A percentile compares a stretch with the other conserved stretches of the same genome.
Conservation (phyloP, 2,888 invertebrate species). For the Drosophila kanekoi region DNA sequence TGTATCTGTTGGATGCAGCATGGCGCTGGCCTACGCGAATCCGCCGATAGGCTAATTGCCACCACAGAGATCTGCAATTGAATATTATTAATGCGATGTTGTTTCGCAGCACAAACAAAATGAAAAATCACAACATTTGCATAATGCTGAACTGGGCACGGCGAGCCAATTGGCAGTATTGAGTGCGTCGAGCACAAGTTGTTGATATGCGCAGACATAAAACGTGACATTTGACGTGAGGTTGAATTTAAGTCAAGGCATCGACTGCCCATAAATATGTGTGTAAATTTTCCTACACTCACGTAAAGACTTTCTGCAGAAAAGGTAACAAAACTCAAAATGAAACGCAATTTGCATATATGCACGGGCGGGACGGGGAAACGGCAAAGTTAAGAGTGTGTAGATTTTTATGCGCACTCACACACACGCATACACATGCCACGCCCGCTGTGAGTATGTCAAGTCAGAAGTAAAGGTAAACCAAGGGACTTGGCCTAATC, state of each 20-base stretch:
- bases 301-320: constrained; percentile 16
- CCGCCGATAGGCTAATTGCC: constrained; percentile 30
- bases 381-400: constrained; percentile 23
- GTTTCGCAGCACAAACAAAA: constrained; percentile 45
- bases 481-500: constrained; percentile 71
- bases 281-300: neutral
- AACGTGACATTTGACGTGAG: constrained; percentile 77
- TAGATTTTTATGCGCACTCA: constrained; percentile 61
- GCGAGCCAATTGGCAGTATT: constrained; percentile 11
- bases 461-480: constrained; percentile 55
- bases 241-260: constrained; percentile 56
- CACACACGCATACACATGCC: constrained; percentile 17
- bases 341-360: constrained; percentile 67
- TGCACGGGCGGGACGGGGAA: neutral
- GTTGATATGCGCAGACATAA: constrained; percentile 68
- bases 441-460: constrained; percentile 21
- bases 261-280: constrained; percentile 55
- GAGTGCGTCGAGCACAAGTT: constrained; percentile 44
- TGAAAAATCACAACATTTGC: constrained; percentile 63
- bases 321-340: constrained; percentile 67
- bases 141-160: constrained; percentile 56
- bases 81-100: constrained; percentile 27
- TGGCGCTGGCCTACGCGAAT: neutral
- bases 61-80: constrained; percentile 38
- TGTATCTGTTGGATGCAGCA: constrained; percentile 8